Percentiles rank a stretch among this genome's conserved stretches.
Conservation (phyloP, 2,113 vertebrate genomes). For the Chinchilla lanigera region DNA sequence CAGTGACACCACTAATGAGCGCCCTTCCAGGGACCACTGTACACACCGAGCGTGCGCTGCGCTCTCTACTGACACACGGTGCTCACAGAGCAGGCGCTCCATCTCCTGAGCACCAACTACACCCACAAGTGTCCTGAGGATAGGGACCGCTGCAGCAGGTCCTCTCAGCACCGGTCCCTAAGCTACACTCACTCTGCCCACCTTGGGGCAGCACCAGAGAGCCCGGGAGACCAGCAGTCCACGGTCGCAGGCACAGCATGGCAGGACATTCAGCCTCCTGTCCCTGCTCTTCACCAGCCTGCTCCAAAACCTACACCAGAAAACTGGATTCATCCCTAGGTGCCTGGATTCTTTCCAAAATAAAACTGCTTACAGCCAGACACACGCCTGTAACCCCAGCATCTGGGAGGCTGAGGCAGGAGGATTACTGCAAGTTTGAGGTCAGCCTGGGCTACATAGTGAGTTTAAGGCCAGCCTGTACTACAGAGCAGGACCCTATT, state of each 20-base stretch:
- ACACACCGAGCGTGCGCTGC: not conserved
- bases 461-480: not conserved
- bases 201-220: not conserved
- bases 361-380: conserved; percentile 29
- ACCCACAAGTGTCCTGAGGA: not conserved
- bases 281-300: rapidly evolving
- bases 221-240: not conserved
- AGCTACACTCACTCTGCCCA: not conserved
- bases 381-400: not conserved
- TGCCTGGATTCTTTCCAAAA: conserved; percentile 56
- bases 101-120: not conserved
- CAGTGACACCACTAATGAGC: not conserved
- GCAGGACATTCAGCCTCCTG: not conserved
- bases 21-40: not conserved
- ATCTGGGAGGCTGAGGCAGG: not conserved
- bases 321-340: conserved; percentile 59
- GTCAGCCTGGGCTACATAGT: not conserved
- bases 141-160: not conserved
- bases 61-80: too few relatives aligned
- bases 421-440: not conserved
- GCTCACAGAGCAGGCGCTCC: not conserved
- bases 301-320: conserved; percentile 8
- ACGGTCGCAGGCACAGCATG: not conserved
- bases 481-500: not conserved
- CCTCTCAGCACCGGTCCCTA: not conserved